Evolutionary conservation across 2,113 vertebrate genomes (phyloP).

Genomic region (Onychostoma macrolepis): DNA sequence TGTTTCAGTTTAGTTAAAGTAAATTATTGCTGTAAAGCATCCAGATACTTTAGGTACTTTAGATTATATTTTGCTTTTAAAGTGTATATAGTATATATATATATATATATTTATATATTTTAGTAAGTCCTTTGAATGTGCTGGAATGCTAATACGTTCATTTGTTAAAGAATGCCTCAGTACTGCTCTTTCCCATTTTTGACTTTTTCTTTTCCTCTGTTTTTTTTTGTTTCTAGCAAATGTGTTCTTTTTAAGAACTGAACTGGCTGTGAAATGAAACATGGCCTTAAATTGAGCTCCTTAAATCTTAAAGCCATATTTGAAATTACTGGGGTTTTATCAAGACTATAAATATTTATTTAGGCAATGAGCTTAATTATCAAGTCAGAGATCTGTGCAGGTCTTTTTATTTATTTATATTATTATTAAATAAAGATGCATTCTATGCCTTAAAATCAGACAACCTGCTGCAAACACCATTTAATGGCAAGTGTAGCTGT

Average conservation of each 20-base stretch:
- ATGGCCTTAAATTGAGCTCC: slow-evolving; percentile 1
- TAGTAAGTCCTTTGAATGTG: slow-evolving; percentile 43
- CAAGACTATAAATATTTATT: background rate
- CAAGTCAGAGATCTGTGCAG: background rate
- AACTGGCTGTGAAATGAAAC: slow-evolving; percentile 19
- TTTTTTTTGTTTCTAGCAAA: background rate
- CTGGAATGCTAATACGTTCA: slow-evolving; percentile 2
- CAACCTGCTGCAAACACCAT: background rate
- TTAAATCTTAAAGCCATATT: slow-evolving; percentile 1
- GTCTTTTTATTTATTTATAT: background rate
- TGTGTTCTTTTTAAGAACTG: background rate
- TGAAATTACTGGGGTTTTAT: background rate
- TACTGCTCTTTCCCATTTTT: background rate
- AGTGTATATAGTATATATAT: slow-evolving; percentile 50
- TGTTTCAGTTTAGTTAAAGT: background rate
- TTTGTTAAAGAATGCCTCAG: slow-evolving; percentile 17
- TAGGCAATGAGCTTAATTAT: background rate
- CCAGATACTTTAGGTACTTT: slow-evolving; percentile 27
- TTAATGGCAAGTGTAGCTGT: background rate
- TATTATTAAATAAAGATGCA: background rate
- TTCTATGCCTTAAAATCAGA: slow-evolving; percentile 27
- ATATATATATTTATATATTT: slow-evolving; percentile 47
- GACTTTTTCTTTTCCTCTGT: background rate
- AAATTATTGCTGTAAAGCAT: slow-evolving; percentile 25
- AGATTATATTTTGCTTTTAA: slow-evolving; percentile 43